phyloP scores from a whole-genome alignment of 2,888 invertebrate species.

The Timema podura region DNA sequence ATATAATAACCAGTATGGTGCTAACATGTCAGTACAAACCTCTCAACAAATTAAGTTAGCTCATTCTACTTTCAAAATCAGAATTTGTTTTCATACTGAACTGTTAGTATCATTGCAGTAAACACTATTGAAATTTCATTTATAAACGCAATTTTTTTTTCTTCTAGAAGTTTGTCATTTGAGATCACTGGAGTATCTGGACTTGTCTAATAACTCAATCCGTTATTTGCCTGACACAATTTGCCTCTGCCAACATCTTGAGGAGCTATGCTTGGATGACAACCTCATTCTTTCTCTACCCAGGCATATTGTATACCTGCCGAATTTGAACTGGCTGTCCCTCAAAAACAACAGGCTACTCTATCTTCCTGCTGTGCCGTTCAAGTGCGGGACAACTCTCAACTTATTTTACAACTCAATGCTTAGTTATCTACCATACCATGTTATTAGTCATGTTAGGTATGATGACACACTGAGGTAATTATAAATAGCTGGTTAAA shows the following conservation, averaged over 20 bases:
- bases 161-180: background rate
- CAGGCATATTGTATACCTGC: background rate
- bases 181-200: slow-evolving; percentile 4
- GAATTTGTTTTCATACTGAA: no score
- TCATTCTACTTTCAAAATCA: no score
- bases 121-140: no score
- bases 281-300: slow-evolving; percentile 6
- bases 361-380: background rate
- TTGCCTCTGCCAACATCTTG: background rate
- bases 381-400: background rate
- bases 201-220: background rate
- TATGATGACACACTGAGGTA: no score
- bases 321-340: background rate
- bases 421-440: background rate
- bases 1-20: no score
- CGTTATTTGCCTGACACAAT: background rate
- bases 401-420: background rate
- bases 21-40: no score
- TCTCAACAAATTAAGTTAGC: no score
- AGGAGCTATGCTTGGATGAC: background rate
- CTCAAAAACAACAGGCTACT: background rate
- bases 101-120: no score
- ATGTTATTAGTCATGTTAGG: background rate
- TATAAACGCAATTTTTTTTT: no score
- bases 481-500: no score